Evolutionary conservation across 2,888 invertebrate species (phyloP), one percentile per base, ranked within the genome.

Genomic region (Branchellion lobata): DNA sequence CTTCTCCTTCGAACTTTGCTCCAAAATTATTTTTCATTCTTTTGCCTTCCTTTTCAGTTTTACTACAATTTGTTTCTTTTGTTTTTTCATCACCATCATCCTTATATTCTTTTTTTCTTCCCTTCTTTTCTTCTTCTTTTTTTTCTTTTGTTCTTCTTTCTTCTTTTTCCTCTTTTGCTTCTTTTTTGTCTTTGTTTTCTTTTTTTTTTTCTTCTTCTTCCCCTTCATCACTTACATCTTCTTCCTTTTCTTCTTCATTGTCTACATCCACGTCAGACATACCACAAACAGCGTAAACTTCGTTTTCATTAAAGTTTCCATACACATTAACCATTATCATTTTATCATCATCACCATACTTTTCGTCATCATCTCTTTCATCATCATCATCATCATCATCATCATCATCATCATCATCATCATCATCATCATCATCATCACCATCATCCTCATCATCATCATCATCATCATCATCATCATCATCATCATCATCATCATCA

Each of bases 401-500:
- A 65, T 29, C 65, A 65, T 74, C 47, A 29, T 68, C 36, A 31
- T 24, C 72, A 40, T 72, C 78, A 71, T 79, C 73, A 29, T 69
- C 72, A 2, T 72, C 71, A 11, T 71, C 71, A 5, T 72, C 73
- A 33, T 79, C 79, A 14, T 79, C 73, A 61, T 29, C 77, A 51
- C 53, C 77, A 53, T 53, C 40, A 40, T 77, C 77, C 0, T 51
- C 75, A 8, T 53, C 79, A 61, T 61, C 77, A 51, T 77, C 77
- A 53, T 53, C 68, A 34, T 65, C 47, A 21, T 68, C 78, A 24
- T 78, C 78, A n/a, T 74, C 74, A 24, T 74, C 74, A 21, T 51
- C 51, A 34, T 65, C 47, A 21, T 68, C 78, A 24, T 78, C 78
- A n/a, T 74, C 74, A 24, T 74, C 74, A 21, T 51, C 51, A 24